Percentiles rank a stretch among this genome's conserved stretches.
These are phyloP conservation scores for Neomonachus schauinslandi DNA, from an alignment of 2,113 vertebrate genomes.

Conservation along the genomic window DNA sequence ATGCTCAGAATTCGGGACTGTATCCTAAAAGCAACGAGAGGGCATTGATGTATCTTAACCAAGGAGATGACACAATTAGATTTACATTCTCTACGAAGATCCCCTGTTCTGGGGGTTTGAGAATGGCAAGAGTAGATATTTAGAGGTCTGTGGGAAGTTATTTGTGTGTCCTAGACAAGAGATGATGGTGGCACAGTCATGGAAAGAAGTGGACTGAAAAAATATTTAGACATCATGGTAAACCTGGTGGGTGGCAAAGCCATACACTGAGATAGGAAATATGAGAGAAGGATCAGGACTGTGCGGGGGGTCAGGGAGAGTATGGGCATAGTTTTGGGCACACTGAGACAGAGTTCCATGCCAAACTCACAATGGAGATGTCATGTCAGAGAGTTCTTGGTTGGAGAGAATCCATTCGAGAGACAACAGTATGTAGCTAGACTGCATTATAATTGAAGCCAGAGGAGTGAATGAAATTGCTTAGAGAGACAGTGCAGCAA, in stretches of 20 bases:
- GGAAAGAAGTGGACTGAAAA: background rate
- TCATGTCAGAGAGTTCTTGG: background rate
- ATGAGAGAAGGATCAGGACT: background rate
- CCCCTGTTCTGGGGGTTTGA: background rate
- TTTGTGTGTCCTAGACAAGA: background rate
- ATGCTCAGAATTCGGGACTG: background rate
- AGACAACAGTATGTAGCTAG: background rate
- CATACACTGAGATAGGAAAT: background rate
- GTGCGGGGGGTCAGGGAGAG: fast-evolving
- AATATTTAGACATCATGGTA: background rate
- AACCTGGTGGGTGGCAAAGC: background rate
- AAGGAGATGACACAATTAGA: background rate
- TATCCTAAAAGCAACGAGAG: background rate
- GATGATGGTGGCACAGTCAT: background rate
- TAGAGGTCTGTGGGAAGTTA: background rate
- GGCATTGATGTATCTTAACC: background rate
- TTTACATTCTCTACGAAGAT: background rate
- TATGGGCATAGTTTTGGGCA: background rate
- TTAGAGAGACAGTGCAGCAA: background rate
- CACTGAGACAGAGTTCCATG: background rate
- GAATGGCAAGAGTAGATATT: background rate
- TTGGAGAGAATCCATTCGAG: background rate
- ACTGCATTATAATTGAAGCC: background rate
- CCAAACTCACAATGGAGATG: background rate
- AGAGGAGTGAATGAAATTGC: background rate